A percentile compares a stretch with the other conserved stretches of the same genome.
Evolutionary conservation across 2,113 vertebrate species (phyloP).

Genomic region (Xiphophorus maculatus): DNA sequence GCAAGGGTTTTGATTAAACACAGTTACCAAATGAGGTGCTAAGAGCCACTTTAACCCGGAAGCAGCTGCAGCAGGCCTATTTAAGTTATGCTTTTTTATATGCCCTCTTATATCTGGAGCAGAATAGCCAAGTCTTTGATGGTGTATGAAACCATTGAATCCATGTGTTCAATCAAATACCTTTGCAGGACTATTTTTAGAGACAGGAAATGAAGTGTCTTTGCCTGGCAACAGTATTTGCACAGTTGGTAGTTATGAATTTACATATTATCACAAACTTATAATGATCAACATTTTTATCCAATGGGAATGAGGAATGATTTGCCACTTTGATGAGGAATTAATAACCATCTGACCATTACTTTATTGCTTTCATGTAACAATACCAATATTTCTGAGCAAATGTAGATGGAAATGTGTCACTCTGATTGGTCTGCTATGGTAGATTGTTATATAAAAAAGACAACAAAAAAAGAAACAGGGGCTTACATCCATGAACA

Average conservation of each 20-base stretch:
- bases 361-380: slow-evolving; percentile 13
- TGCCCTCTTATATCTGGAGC: background rate
- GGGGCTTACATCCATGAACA: no score
- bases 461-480: no score
- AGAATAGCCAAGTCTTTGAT: slow-evolving; percentile 8
- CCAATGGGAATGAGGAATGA: background rate
- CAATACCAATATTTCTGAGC: slow-evolving; percentile 9
- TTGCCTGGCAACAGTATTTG: background rate
- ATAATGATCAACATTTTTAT: slow-evolving; percentile 25
- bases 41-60: slow-evolving; percentile 7
- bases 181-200: slow-evolving; percentile 16
- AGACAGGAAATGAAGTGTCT: background rate
- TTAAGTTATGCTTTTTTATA: slow-evolving; percentile 10
- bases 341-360: slow-evolving; percentile 27
- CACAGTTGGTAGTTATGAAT: slow-evolving; percentile 13
- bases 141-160: background rate
- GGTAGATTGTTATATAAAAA: background rate
- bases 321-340: slow-evolving; percentile 17
- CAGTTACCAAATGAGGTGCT: slow-evolving; percentile 28
- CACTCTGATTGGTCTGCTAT: background rate
- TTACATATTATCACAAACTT: slow-evolving; percentile 28
- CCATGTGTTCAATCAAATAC: background rate
- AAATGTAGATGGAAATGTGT: slow-evolving; percentile 6
- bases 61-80: slow-evolving; percentile 19
- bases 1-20: slow-evolving; percentile 38